Evolutionary conservation across 2,797 vertebrate genomes (phyloP), one percentile per base, ranked within the genome.

Genomic region (Vespertilio murinus): DNA sequence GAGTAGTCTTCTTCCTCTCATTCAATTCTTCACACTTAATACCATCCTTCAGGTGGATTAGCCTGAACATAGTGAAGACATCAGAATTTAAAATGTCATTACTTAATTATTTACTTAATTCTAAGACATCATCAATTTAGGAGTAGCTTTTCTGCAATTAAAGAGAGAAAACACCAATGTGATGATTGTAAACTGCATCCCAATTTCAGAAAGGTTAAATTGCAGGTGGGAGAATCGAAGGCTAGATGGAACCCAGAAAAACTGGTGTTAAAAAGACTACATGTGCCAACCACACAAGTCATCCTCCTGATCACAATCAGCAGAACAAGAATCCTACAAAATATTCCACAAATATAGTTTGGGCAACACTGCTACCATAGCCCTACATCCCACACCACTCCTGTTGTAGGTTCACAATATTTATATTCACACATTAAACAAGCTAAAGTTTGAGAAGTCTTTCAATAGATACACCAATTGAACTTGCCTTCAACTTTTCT

Each of bases 21-120:
- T 9, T 95, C 45, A 70, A 3, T 95, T 84, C n/a, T 86, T 94
- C 52, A 88, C 8, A 90, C 74, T 86, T 86, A 94, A 64, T 45
- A 42, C 17, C 64, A 7, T 49, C 64, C 6, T 71, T 45, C 12
- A 42, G 42, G 14, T 81, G 18, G 64, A 74, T 73, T 61, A 93
- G 45, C 30, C 35, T 88, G 16, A 83, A 64, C 35, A 75, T 64
- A 90, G 91, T 84, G 75, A 88, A 74, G 88, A 94, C 42, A 81
- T 92, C 38, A 69, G 22, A 93, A 93, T 90, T 90, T 82, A 93
- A 93, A 80, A 35, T 12, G 90, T 23, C 10, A 20, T 92, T 67
- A 67, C 20, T 84, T 92, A 91, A 94, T 80, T 75, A 88, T 49
- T 94, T 80, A 85, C 18, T 94, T 93, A 88, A 79, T 74, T 87